phyloP scores from a whole-genome alignment of 2,797 vertebrate species.

The Sebastes steindachneri region DNA sequence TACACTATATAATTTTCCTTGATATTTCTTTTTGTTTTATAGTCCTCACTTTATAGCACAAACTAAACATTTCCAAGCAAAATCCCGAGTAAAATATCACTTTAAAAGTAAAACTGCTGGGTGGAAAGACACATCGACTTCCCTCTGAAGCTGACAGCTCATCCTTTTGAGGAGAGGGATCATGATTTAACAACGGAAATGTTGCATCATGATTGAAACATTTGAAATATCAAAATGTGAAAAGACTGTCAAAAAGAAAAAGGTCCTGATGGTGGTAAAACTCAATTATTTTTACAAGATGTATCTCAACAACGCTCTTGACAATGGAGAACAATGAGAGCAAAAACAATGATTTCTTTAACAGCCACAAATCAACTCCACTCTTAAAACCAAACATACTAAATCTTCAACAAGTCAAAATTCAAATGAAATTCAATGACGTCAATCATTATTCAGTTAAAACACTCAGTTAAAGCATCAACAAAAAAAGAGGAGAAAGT shows the following conservation, averaged over 20 bases:
- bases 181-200: conserved; percentile 52
- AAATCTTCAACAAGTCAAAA: conserved; percentile 21
- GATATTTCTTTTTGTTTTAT: not conserved
- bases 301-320: not conserved
- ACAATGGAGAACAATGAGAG: not conserved
- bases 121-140: not conserved
- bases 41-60: not conserved
- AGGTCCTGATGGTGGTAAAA: not conserved
- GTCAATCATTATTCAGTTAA: conserved; percentile 50
- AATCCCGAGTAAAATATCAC: not conserved
- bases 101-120: conserved; percentile 4
- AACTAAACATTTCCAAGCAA: not conserved
- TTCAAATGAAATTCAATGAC: conserved; percentile 37
- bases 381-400: conserved; percentile 56
- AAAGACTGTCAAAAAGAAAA: not conserved
- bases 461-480: conserved; percentile 53
- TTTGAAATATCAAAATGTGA: not conserved
- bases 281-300: not conserved
- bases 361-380: conserved; percentile 14
- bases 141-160: not conserved
- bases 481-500: conserved; percentile 32
- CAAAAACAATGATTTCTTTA: conserved; percentile 15
- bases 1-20: not conserved
- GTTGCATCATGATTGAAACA: conserved; percentile 43
- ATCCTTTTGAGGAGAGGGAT: not conserved